Percentiles rank a stretch among this genome's conserved stretches.
phyloP scores from a whole-genome alignment of 2,888 invertebrate genomes.

The Cantharis lateralis region DNA sequence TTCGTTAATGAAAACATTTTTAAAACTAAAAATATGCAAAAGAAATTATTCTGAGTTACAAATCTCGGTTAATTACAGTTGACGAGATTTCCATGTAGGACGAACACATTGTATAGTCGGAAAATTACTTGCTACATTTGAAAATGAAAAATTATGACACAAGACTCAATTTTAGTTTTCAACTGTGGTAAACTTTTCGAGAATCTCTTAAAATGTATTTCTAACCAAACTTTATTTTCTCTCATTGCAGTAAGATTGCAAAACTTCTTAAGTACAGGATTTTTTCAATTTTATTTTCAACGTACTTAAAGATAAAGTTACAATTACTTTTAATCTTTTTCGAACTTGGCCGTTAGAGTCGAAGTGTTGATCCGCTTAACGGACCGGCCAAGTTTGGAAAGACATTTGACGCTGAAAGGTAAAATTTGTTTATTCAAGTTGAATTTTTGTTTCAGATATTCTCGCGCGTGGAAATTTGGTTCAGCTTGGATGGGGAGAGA shows the following conservation, averaged over 20 bases:
- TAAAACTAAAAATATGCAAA: too few species aligned
- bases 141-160: not conserved
- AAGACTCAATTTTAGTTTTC: not conserved
- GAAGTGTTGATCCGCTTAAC: conserved; percentile 18
- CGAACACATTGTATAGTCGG: not conserved
- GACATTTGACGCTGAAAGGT: not conserved
- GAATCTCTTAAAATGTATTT: not conserved
- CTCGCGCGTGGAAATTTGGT: conserved; percentile 74
- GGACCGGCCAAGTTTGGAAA: conserved; percentile 15
- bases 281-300: not conserved
- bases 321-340: conserved; percentile 6
- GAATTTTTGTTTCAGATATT: conserved; percentile 66
- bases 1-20: too few species aligned
- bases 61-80: too few species aligned
- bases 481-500: conserved; percentile 77
- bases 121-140: not conserved
- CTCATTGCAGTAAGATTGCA: not conserved
- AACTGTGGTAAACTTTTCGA: not conserved
- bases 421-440: not conserved
- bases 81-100: too few species aligned
- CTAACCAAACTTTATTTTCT: not conserved
- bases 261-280: not conserved
- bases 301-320: not conserved
- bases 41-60: too few species aligned
- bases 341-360: conserved; percentile 1